phyloP scores from a whole-genome alignment of 2,797 vertebrate genomes.

The Platyrinchus mystaceus region DNA sequence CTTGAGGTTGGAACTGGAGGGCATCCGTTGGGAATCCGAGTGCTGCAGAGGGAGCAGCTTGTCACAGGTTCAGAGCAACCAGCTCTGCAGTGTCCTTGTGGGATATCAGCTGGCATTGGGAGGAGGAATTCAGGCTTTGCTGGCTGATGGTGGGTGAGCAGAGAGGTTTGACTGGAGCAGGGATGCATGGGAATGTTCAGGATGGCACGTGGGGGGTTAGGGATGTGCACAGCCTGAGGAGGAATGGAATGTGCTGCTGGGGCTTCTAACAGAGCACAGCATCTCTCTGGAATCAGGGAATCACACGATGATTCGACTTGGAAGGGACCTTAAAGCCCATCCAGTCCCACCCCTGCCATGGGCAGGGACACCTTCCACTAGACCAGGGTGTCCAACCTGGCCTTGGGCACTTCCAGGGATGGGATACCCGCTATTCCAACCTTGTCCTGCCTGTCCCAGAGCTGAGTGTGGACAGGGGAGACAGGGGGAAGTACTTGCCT shows the following conservation, averaged over 20 bases:
- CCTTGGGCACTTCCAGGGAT: neutral
- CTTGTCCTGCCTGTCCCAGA: neutral
- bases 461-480: neutral
- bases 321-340: neutral
- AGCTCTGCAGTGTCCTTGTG: neutral
- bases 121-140: neutral
- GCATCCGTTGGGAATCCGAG: accelerated
- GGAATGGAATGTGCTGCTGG: neutral
- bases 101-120: neutral
- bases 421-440: neutral
- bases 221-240: neutral
- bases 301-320: neutral
- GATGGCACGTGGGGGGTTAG: neutral
- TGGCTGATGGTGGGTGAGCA: neutral
- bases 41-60: neutral
- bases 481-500: neutral
- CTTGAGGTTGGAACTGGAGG: accelerated
- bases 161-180: neutral
- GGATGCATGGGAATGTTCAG: neutral
- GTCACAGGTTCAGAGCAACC: neutral
- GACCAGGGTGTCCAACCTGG: neutral
- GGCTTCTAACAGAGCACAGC: neutral
- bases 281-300: neutral
- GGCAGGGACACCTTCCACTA: neutral
- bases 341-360: neutral